A percentile compares a stretch with the other conserved stretches of the same genome.
Evolutionary conservation across 1,140 invertebrate genomes (phyloP).

Genomic region (Agrypnia vestita): DNA sequence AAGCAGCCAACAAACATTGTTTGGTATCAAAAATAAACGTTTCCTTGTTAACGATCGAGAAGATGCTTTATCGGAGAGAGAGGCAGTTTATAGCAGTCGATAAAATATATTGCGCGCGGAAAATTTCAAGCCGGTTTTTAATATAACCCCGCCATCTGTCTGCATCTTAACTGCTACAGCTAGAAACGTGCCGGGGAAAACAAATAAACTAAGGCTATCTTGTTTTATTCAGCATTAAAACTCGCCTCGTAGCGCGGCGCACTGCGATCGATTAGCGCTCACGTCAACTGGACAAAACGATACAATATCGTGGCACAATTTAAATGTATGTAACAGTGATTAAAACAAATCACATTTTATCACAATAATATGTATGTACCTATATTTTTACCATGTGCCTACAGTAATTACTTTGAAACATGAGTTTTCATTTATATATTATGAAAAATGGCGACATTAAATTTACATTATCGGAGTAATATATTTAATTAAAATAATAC

Average conservation of each 20-base stretch:
- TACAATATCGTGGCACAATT: too few relatives aligned
- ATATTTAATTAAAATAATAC: too few relatives aligned
- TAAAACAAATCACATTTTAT: too few relatives aligned
- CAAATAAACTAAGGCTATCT: conserved; percentile 56
- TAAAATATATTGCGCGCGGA: conserved; percentile 55
- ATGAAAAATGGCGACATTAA: too few relatives aligned
- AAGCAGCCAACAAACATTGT: neutral
- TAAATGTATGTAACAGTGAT: too few relatives aligned
- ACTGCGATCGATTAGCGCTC: too few relatives aligned
- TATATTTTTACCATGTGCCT: too few relatives aligned
- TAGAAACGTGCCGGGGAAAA: conserved; percentile 53
- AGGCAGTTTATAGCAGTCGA: conserved; percentile 48
- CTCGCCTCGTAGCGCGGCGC: conserved; percentile 25
- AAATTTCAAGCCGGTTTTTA: conserved; percentile 53
- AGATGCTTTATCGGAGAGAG: conserved; percentile 33
- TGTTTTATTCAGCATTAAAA: conserved; percentile 58
- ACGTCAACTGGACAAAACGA: too few relatives aligned
- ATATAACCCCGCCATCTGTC: conserved; percentile 57
- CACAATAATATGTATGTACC: too few relatives aligned
- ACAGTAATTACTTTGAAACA: too few relatives aligned
- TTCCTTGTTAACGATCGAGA: conserved; percentile 22
- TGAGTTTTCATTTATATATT: too few relatives aligned
- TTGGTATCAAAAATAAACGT: conserved; percentile 19
- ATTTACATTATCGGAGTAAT: too few relatives aligned
- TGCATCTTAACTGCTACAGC: conserved; percentile 52